Percentiles rank a stretch among this genome's conserved stretches.
These are phyloP conservation scores for Nephrocerus scutellatus DNA, from an alignment of 2,888 invertebrate genomes.

Conservation along the genomic window DNA sequence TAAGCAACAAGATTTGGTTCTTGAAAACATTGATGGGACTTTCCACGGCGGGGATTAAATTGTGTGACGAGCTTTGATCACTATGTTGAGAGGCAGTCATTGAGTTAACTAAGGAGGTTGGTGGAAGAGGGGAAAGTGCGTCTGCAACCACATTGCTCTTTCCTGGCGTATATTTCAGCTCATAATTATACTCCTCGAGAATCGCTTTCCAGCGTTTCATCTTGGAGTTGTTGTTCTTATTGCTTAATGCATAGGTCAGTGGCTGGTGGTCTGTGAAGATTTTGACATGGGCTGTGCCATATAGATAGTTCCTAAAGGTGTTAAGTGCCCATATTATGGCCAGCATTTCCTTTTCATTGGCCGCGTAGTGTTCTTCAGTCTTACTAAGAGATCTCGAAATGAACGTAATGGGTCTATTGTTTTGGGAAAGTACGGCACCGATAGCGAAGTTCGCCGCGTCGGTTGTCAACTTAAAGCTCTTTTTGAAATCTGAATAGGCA, in stretches of 20 bases:
- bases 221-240: constrained; percentile 8
- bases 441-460: constrained; percentile 14
- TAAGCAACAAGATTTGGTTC: constrained; percentile 11
- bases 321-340: constrained; percentile 7
- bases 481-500: constrained; percentile 3
- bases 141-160: constrained; percentile 10
- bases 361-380: constrained; percentile 8
- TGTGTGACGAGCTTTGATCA: constrained; percentile 10
- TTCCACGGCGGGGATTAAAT: constrained; percentile 11
- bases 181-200: constrained; percentile 4
- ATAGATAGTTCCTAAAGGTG: constrained; percentile 10
- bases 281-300: constrained; percentile 6
- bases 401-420: constrained; percentile 9
- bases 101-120: constrained; percentile 3
- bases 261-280: constrained; percentile 13
- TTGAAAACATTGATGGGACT: constrained; percentile 9
- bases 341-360: constrained; percentile 9
- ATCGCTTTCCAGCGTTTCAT: constrained; percentile 11
- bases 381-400: constrained; percentile 8
- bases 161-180: constrained; percentile 7
- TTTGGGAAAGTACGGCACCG: constrained; percentile 9
- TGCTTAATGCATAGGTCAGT: constrained; percentile 1
- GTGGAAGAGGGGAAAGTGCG: constrained; percentile 4
- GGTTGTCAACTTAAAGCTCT: constrained; percentile 10
- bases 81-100: constrained; percentile 8